A percentile compares a stretch with the other conserved stretches of the same genome.
phyloP scores from a whole-genome alignment of 2,888 invertebrate genomes.

The Bembecia ichneumoniformis region DNA sequence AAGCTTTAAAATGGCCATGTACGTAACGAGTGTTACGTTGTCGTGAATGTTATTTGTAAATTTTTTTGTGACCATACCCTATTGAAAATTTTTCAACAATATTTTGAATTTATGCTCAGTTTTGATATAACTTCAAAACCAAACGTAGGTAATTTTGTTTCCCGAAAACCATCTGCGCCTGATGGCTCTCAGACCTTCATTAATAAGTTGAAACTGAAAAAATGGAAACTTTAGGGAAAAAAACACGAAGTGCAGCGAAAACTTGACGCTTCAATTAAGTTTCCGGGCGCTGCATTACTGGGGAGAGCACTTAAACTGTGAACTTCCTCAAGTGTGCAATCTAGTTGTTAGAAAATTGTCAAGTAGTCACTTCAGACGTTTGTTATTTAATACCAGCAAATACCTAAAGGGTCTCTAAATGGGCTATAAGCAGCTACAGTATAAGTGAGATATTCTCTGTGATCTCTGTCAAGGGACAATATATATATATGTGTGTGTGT shows the following conservation, averaged over 20 bases:
- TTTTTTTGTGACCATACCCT: no score
- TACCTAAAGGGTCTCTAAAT: no score
- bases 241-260: constrained; percentile 17
- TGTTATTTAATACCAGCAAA: not conserved
- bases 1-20: no score
- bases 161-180: not conserved
- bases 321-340: not conserved
- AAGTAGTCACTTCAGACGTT: not conserved
- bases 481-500: no score
- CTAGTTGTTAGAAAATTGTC: not conserved
- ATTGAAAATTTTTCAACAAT: no score
- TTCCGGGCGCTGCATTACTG: constrained; percentile 9
- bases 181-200: constrained; percentile 6
- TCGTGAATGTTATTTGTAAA: no score
- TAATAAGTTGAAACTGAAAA: constrained; percentile 4
- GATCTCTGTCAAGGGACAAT: no score
- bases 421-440: no score
- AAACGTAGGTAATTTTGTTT: not conserved
- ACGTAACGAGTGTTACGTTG: no score
- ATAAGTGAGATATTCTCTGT: no score
- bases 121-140: not conserved
- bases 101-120: no score
- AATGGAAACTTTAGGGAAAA: constrained; percentile 13
- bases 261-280: constrained; percentile 20
- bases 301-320: constrained; percentile 1